Percentiles rank a stretch among this genome's conserved stretches.
phyloP scores from a whole-genome alignment of 1,140 invertebrate species.

The Teleopsis dalmanni region DNA sequence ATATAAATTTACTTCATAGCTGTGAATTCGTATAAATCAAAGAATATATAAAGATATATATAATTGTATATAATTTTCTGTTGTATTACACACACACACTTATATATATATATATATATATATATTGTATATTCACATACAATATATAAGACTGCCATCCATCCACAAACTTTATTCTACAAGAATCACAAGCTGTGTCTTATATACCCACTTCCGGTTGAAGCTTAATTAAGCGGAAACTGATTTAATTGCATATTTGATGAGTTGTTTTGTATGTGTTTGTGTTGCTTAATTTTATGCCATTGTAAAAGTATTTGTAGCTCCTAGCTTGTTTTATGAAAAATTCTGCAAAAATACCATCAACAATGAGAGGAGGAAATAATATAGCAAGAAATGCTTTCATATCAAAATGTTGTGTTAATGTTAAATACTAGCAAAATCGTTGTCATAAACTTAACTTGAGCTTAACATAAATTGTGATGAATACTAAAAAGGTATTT shows the following conservation, averaged over 20 bases:
- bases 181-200: too few relatives aligned
- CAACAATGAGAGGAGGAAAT: neutral
- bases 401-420: slow-evolving; percentile 1
- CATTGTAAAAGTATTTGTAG: slow-evolving; percentile 1
- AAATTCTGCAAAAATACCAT: neutral
- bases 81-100: too few relatives aligned
- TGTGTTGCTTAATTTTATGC: slow-evolving; percentile 11
- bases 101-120: too few relatives aligned
- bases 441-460: slow-evolving; percentile 28
- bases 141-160: too few relatives aligned
- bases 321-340: neutral
- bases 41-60: too few relatives aligned
- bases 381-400: neutral
- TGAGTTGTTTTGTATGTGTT: slow-evolving; percentile 22
- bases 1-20: too few relatives aligned
- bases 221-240: slow-evolving; percentile 46
- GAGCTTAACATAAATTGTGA: slow-evolving; percentile 44
- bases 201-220: too few relatives aligned
- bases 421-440: slow-evolving; percentile 9
- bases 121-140: too few relatives aligned
- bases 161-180: too few relatives aligned
- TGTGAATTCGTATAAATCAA: too few relatives aligned
- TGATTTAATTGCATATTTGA: slow-evolving; percentile 46
- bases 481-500: slow-evolving; percentile 44
- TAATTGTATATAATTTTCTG: too few relatives aligned